Evolutionary conservation across 1,140 invertebrate species (phyloP).

Genomic region (Aphaenogaster ashmeadi): DNA sequence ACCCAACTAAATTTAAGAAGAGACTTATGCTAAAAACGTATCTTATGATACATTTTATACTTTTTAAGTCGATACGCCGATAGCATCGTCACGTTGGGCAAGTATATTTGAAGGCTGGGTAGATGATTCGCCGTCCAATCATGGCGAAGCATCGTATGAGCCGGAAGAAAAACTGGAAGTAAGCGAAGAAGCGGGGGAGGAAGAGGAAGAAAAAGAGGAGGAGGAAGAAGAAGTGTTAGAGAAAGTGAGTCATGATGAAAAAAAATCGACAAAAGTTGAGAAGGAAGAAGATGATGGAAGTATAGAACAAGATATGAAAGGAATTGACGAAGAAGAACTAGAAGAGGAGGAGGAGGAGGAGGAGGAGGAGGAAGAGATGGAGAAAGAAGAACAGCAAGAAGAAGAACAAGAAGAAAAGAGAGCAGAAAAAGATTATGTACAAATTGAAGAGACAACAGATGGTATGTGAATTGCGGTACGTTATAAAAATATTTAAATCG

Average conservation of each 20-base stretch:
- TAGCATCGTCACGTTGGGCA: slow-evolving; percentile 91
- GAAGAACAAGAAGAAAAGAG: slow-evolving; percentile 69
- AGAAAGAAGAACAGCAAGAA: slow-evolving; percentile 38
- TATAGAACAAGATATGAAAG: slow-evolving; percentile 55
- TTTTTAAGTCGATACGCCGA: slow-evolving; percentile 90
- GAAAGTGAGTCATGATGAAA: slow-evolving; percentile 55
- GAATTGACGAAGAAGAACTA: slow-evolving; percentile 75
- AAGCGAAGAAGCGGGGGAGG: slow-evolving; percentile 74
- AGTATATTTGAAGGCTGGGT: slow-evolving; percentile 93
- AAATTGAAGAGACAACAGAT: slow-evolving; percentile 79
- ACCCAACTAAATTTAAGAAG: background rate
- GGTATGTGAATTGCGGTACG: slow-evolving; percentile 50
- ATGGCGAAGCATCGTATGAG: slow-evolving; percentile 86
- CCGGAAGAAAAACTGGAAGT: slow-evolving; percentile 79
- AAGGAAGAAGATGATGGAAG: slow-evolving; percentile 48
- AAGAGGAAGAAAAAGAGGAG: slow-evolving; percentile 55
- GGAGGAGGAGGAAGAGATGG: slow-evolving; percentile 46
- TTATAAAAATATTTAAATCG: background rate
- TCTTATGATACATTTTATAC: slow-evolving; percentile 47
- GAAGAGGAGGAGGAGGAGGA: slow-evolving; percentile 28
- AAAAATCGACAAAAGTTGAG: slow-evolving; percentile 27
- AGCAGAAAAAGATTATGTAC: slow-evolving; percentile 50
- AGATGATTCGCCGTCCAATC: slow-evolving; percentile 88
- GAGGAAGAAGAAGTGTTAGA: slow-evolving; percentile 61
- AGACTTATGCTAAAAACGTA: background rate